phyloP scores from a whole-genome alignment of 2,113 vertebrate species.

The Carassius auratus region DNA sequence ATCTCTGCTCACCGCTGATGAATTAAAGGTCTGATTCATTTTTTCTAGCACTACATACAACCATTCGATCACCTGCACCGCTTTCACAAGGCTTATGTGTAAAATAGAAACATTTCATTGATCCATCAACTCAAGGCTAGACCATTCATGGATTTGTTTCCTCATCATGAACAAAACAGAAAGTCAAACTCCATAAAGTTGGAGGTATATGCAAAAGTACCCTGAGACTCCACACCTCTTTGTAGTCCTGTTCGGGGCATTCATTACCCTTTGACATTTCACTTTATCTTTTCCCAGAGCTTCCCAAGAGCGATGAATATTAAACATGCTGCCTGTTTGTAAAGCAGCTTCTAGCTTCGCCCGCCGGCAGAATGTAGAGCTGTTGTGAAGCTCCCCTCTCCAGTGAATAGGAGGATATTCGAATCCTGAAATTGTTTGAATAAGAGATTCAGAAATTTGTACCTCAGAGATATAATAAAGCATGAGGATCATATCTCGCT shows the following conservation, averaged over 20 bases:
- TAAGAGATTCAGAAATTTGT: conserved; percentile 38
- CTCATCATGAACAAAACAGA: conserved; percentile 7
- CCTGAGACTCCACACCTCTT: background rate
- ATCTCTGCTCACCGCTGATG: background rate
- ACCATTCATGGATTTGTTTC: background rate
- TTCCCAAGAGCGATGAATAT: conserved; percentile 47
- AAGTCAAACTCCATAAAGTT: conserved; percentile 16
- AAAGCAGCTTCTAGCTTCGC: conserved; percentile 45
- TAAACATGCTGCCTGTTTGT: conserved; percentile 50
- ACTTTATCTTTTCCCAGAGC: conserved; percentile 49
- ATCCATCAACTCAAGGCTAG: background rate
- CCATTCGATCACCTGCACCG: background rate
- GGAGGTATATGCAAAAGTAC: conserved; percentile 12
- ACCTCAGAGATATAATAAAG: conserved; percentile 29
- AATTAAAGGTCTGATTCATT: background rate
- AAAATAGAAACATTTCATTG: background rate
- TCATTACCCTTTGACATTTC: conserved; percentile 57
- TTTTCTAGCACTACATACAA: background rate
- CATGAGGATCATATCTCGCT: conserved; percentile 7
- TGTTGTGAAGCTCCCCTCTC: conserved; percentile 29
- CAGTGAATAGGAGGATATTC: conserved; percentile 15
- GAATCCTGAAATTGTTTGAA: conserved; percentile 17
- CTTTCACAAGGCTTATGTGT: background rate
- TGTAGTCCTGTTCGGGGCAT: conserved; percentile 31
- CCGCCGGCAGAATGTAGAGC: conserved; percentile 40